These are phyloP conservation scores for Rhorus exstirpatorius DNA, from an alignment of 2,888 invertebrate species.

Conservation along the genomic window DNA sequence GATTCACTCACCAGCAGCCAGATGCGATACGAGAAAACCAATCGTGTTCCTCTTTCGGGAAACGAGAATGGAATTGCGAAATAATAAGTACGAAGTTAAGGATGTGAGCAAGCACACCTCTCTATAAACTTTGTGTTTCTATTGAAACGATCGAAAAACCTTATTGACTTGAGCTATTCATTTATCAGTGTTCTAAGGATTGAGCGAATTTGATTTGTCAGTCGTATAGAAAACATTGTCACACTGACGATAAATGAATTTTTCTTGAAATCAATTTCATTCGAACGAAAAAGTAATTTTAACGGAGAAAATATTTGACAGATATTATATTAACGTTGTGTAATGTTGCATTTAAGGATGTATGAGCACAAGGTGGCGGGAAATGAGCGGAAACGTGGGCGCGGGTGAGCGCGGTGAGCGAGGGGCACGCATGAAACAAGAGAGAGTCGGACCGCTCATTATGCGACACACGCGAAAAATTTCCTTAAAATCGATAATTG, in stretches of 20 bases:
- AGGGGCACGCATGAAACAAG: too few relatives aligned
- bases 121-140: not conserved
- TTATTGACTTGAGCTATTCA: not conserved
- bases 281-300: too few relatives aligned
- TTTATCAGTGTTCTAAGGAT: not conserved
- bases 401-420: too few relatives aligned
- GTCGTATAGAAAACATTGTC: not conserved
- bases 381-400: too few relatives aligned
- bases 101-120: not conserved
- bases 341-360: not conserved
- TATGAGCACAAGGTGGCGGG: too few relatives aligned
- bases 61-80: slow-evolving; percentile 13
- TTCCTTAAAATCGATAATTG: too few relatives aligned
- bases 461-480: too few relatives aligned
- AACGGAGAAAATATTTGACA: not conserved
- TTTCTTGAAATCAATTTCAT: not conserved
- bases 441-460: too few relatives aligned
- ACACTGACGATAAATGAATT: not conserved
- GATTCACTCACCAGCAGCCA: slow-evolving; percentile 31
- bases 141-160: slow-evolving; percentile 10
- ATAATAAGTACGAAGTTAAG: not conserved
- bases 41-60: slow-evolving; percentile 37
- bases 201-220: not conserved
- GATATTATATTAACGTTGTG: not conserved
- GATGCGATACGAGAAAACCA: slow-evolving; percentile 43